A percentile compares a stretch with the other conserved stretches of the same genome.
These are phyloP conservation scores for Zygaena filipendulae DNA, from an alignment of 2,888 invertebrate genomes.

Conservation along the genomic window DNA sequence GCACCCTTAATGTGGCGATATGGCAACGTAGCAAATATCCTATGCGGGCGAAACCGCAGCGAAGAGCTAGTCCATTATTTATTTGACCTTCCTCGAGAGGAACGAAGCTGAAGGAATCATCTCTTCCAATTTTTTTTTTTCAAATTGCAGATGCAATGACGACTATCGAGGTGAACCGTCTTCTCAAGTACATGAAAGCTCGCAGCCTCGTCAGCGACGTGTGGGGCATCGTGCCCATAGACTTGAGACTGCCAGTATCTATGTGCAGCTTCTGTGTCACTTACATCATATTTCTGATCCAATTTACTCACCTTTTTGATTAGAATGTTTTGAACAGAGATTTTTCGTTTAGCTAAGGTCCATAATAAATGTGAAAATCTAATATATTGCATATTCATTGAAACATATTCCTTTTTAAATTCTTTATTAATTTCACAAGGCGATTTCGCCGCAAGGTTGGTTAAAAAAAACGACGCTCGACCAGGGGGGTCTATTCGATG, in stretches of 20 bases:
- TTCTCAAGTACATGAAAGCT: constrained; percentile 16
- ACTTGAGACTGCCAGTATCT: constrained; percentile 13
- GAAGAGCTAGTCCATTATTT: no score
- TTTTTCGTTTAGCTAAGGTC: constrained; percentile 1
- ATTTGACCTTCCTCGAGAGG: constrained; percentile 6
- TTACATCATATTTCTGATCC: constrained; percentile 20
- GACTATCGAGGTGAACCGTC: constrained; percentile 1
- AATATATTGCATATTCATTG: background rate
- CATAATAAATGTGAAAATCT: constrained; percentile 1
- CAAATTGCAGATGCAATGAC: background rate
- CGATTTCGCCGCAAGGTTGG: no score
- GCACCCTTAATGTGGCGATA: no score
- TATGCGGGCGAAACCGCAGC: no score
- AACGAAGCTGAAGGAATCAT: constrained; percentile 7
- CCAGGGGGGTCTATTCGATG: no score
- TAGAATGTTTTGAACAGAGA: constrained; percentile 2
- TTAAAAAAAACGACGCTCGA: no score
- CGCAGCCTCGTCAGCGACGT: constrained; percentile 12
- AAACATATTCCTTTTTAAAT: no score
- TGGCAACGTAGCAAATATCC: no score
- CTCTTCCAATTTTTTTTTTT: constrained; percentile 7
- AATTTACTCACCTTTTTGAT: constrained; percentile 16
- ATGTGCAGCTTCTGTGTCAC: constrained; percentile 17
- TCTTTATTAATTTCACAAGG: no score
- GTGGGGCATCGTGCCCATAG: constrained; percentile 16